These are phyloP conservation scores for Zaprionus kolodkinae DNA, from an alignment of 1,140 invertebrate species.

Conservation along the genomic window DNA sequence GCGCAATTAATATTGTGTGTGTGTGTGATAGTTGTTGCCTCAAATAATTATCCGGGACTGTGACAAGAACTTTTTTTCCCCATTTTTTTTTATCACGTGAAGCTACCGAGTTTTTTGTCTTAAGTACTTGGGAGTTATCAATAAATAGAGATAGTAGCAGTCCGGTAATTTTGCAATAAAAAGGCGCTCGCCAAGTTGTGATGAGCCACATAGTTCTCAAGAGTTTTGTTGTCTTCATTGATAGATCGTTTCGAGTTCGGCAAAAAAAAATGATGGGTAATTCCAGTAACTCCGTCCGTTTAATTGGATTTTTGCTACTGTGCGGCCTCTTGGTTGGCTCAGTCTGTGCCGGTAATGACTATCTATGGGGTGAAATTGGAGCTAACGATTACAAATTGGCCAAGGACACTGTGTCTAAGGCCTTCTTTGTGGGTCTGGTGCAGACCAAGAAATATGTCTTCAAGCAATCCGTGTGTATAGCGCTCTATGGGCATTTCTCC, in stretches of 20 bases:
- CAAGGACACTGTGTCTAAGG: conserved; percentile 68
- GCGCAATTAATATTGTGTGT: conserved; percentile 19
- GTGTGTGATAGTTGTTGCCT: conserved; percentile 5
- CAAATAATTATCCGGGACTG: conserved; percentile 30
- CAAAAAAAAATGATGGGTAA: conserved; percentile 12
- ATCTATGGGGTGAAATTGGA: conserved; percentile 63
- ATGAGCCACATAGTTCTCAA: conserved; percentile 16
- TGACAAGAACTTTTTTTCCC: background rate
- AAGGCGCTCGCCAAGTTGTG: conserved; percentile 20
- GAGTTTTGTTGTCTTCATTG: conserved; percentile 7
- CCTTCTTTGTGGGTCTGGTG: conserved; percentile 64
- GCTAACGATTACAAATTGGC: conserved; percentile 64
- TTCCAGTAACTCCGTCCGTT: conserved; percentile 3
- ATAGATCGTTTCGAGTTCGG: background rate
- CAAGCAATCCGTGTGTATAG: conserved; percentile 58
- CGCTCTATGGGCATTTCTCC: too few relatives aligned
- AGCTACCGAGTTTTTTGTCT: background rate
- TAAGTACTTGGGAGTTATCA: conserved; percentile 30
- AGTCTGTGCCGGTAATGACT: conserved; percentile 50
- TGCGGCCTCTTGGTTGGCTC: conserved; percentile 28
- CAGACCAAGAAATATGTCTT: conserved; percentile 67
- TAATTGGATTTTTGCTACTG: conserved; percentile 34
- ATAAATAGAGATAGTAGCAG: background rate
- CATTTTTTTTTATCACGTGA: background rate
- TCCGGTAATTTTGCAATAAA: conserved; percentile 39